A percentile compares a stretch with the other conserved stretches of the same genome.
Conservation (phyloP, 2,888 invertebrate species). For the Phalangium opilio region DNA sequence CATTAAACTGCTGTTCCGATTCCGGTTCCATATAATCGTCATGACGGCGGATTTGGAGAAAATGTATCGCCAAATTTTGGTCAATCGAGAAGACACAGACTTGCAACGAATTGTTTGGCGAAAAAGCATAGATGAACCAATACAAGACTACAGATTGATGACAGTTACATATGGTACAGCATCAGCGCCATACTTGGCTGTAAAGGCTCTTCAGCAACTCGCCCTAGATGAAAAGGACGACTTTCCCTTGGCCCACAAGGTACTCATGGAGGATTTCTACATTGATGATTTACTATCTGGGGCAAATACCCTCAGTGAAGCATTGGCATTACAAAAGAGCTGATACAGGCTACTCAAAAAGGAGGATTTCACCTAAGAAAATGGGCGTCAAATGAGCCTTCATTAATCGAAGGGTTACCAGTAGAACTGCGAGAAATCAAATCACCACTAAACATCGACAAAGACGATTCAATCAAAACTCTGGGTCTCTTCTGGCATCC, state of each 20-base stretch:
- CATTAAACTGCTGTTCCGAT: constrained; percentile 24
- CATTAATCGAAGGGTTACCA: not conserved
- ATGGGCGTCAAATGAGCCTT: too few relatives aligned
- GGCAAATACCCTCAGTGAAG: constrained; percentile 14
- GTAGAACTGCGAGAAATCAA: not conserved
- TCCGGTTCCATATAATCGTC: constrained; percentile 19
- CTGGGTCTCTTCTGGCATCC: constrained; percentile 1
- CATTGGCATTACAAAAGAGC: constrained; percentile 8
- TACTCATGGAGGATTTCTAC: constrained; percentile 23
- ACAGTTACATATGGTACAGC: constrained; percentile 27
- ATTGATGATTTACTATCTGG: constrained; percentile 25
- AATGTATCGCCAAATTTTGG: too few relatives aligned
- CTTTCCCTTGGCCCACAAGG: constrained; percentile 12
- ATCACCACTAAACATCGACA: constrained; percentile 2
- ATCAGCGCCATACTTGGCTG: constrained; percentile 24
- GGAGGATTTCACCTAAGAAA: too few relatives aligned
- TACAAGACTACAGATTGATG: constrained; percentile 16
- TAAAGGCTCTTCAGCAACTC: constrained; percentile 20
- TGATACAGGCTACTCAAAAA: too few relatives aligned
- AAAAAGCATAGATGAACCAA: constrained; percentile 14
- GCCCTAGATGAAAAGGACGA: constrained; percentile 15
- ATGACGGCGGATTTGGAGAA: too few relatives aligned
- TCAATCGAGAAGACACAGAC: constrained; percentile 1
- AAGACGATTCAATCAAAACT: constrained; percentile 4
- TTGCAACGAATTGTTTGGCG: constrained; percentile 29